These are phyloP conservation scores for Micrastur ruficollis DNA, from an alignment of 2,797 vertebrate species.

Conservation along the genomic window DNA sequence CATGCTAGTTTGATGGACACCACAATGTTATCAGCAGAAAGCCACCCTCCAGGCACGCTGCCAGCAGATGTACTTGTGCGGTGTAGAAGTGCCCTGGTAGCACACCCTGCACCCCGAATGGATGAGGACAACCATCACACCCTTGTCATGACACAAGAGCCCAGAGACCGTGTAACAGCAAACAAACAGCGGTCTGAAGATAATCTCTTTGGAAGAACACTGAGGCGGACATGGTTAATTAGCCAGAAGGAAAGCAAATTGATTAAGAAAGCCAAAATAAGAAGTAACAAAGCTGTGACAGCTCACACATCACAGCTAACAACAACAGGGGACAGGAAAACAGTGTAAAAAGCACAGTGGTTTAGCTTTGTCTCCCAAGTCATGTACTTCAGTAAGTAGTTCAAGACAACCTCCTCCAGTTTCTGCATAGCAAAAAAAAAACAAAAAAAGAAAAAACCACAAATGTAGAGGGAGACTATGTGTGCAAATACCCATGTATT, in stretches of 20 bases:
- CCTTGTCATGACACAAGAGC: neutral
- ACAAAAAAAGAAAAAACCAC: no score
- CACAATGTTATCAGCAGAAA: neutral
- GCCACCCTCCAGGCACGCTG: rapidly evolving
- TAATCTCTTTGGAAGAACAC: neutral
- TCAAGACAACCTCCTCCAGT: neutral
- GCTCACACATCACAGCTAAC: neutral
- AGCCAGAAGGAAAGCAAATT: neutral
- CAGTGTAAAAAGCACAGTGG: neutral
- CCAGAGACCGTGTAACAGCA: neutral
- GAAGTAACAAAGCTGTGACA: neutral
- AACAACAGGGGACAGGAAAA: neutral
- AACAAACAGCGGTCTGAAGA: neutral
- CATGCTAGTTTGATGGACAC: neutral
- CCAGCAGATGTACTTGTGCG: neutral
- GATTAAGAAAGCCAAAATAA: neutral
- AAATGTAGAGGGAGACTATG: neutral
- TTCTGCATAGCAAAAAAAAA: neutral
- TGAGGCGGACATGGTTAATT: rapidly evolving
- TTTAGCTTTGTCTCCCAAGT: neutral
- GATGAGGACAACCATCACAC: neutral
- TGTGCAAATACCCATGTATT: neutral
- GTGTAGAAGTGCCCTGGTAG: neutral
- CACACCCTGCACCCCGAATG: neutral
- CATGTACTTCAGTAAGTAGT: neutral